phyloP scores from a whole-genome alignment of 1,140 invertebrate genomes.

The Homalodisca vitripennis region DNA sequence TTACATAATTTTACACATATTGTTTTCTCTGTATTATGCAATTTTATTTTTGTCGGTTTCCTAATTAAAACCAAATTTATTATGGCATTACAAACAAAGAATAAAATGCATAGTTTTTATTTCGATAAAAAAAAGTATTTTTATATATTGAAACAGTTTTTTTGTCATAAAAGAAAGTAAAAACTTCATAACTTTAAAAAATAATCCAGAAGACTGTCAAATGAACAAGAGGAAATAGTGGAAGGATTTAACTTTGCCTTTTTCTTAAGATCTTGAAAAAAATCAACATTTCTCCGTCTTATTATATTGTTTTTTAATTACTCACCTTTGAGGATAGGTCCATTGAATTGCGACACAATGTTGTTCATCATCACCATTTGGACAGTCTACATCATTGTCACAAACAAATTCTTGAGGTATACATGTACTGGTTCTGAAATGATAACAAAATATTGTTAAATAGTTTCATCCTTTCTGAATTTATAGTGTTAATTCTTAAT shows the following conservation, averaged over 20 bases:
- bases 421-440: conserved; percentile 48
- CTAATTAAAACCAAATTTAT: no score
- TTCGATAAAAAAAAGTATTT: no score
- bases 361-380: conserved; percentile 65
- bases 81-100: no score
- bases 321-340: not conserved
- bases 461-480: not conserved
- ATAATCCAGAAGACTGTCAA: not conserved
- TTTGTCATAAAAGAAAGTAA: not conserved
- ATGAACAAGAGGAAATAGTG: not conserved
- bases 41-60: no score
- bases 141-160: not conserved
- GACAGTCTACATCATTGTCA: conserved; percentile 67
- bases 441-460: not conserved
- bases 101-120: no score
- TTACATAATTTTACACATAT: no score
- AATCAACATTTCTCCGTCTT: not conserved
- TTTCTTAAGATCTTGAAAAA: not conserved
- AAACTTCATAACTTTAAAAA: not conserved
- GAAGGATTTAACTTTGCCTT: not conserved
- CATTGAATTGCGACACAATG: conserved; percentile 48
- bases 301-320: not conserved
- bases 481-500: not conserved
- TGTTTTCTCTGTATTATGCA: no score
- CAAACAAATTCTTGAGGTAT: conserved; percentile 69